Evolutionary conservation across 2,888 invertebrate species (phyloP), one percentile per base, ranked within the genome.

Genomic region (Plusia festucae): DNA sequence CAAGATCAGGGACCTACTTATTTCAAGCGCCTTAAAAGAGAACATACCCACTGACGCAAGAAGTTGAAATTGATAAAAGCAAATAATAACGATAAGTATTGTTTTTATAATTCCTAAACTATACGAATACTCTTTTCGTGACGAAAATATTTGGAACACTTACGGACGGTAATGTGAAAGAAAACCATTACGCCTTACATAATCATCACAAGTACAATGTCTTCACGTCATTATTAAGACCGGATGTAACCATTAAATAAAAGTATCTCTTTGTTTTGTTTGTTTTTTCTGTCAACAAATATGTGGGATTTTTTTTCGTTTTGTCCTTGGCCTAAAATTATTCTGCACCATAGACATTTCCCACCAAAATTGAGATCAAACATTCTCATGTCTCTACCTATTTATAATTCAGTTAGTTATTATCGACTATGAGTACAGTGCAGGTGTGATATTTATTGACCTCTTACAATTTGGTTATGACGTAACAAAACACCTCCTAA

Each of bases 191-290:
- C n/a, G 20, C 15, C 27, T 70, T 69, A 69, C 64, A 65, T 59
- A 78, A 70, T 49, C 59, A 59, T 66, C 54, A 54, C 40, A 60
- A 60, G 57, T 67, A 68, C 55, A 67, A 72, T 70, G 73, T 76
- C 52, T 67, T 66, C n/a, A 13, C 55, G 53, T 55, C 68, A 67
- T 76, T 82, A 74, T n/a, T n/a, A 57, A 65, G 68, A 34, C 34
- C 78, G 79, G 82, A 82, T 79, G 74, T 79, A 73, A 73, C 68
- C 65, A 68, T 57, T 62, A 75, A 71, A 78, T 64, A 78, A 75
- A 68, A 68, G 55, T 56, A 54, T 60, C 49, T 76, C 55, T 55
- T 34, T 61, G 54, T 63, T 65, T 70, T 79, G 68, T 77, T 82
- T 76, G 60, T 71, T 65, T 68, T n/a, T 65, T 46, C 27, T 57